Evolutionary conservation across 2,113 vertebrate species (phyloP), one percentile per base, ranked within the genome.

Genomic region (Cyanoramphus novaezelandiae): DNA sequence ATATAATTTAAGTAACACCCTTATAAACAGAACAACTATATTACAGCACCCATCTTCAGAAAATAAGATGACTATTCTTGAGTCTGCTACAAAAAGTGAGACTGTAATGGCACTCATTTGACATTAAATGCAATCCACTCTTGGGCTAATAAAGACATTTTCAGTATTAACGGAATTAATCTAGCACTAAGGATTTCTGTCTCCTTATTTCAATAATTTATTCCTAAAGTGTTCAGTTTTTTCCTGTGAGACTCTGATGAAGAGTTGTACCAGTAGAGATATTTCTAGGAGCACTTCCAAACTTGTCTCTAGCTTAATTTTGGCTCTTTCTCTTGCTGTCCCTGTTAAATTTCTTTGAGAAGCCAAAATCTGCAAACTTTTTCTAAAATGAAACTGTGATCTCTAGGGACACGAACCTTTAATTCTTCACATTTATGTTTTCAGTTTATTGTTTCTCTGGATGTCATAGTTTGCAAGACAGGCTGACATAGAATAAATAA

Each of bases 151-250:
- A 80, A 77, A 83, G 74, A 67, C 7, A 74, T 77, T 85, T 88
- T 68, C 17, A 21, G 37, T 90, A 62, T 86, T 90, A 90, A 93
- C 90, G 59, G 72, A 94, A 90, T 25, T 67, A 87, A 92, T 91
- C n/a, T 37, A 89, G 49, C 31, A 49, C 28, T 41, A 62, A 28
- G 39, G 29, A 88, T 49, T 94, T 91, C 44, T 91, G n/a, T 23
- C 31, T 77, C 28, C 47, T 89, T 44, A n/a, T 90, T 96, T 43
- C 19, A 79, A 70, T 87, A 90, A 91, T 87, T 90, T 92, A 84
- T 95, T 90, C 44, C 88, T 67, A 33, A 79, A 76, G 5, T 49
- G 25, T 85, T 95, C 52, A 43, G 3, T 80, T 82, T 23, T 23
- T 72, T 79, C 65, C 70, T 89, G 17, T 44, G 74, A 92, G 77